Evolutionary conservation across 2,888 invertebrate genomes (phyloP).

Genomic region (Drosophila monieri): DNA sequence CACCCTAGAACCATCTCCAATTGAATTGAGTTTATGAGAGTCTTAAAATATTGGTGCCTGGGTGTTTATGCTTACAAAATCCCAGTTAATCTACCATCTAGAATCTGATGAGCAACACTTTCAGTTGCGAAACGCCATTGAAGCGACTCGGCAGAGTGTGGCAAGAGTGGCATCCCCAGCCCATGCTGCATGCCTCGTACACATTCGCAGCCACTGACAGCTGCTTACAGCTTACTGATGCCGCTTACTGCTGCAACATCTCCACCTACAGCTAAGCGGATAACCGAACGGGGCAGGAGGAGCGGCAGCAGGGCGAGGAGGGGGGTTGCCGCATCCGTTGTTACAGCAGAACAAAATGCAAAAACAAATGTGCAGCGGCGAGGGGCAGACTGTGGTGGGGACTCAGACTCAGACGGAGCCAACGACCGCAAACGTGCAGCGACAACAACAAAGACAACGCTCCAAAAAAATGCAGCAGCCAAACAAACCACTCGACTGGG

Average conservation of each 20-base stretch:
- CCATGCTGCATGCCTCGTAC: constrained; percentile 13
- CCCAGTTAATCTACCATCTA: constrained; percentile 33
- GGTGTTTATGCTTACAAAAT: constrained; percentile 24
- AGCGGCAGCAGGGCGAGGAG: constrained; percentile 8
- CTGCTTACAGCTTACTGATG: constrained; percentile 46
- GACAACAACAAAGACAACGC: constrained; percentile 46
- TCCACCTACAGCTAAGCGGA: constrained; percentile 39
- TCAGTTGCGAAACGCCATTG: constrained; percentile 41
- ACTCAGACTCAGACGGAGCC: constrained; percentile 41
- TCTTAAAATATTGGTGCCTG: background rate
- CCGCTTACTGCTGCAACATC: constrained; percentile 32
- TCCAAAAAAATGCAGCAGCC: constrained; percentile 58
- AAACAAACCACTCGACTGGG: constrained; percentile 71
- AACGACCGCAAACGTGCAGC: constrained; percentile 74
- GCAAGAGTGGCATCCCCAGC: constrained; percentile 10
- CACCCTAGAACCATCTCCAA: background rate
- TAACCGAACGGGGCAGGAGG: background rate
- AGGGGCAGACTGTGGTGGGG: constrained; percentile 40
- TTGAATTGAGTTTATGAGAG: background rate
- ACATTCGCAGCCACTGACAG: constrained; percentile 32
- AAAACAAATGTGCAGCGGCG: constrained; percentile 30
- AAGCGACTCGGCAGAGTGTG: constrained; percentile 42
- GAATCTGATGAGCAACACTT: constrained; percentile 44
- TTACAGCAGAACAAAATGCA: constrained; percentile 62
- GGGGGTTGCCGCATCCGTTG: constrained; percentile 51